Evolutionary conservation across 35 echinoderm and acorn worm genomes (phyloP), one percentile per base, ranked within the genome.

Genomic region (Heliocidaris tuberculata): DNA sequence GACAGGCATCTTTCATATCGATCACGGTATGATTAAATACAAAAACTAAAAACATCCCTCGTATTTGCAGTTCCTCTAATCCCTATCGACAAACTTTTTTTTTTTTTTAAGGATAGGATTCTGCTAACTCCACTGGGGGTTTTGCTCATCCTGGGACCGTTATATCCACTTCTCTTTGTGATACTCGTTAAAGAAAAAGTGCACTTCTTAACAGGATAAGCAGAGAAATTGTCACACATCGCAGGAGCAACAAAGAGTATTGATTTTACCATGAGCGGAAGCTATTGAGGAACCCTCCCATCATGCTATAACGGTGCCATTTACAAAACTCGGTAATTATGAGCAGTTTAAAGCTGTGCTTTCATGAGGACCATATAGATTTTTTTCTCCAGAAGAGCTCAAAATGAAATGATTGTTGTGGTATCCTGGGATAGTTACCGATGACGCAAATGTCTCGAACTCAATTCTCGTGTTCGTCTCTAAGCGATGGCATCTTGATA

Each of bases 181-280:
- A 89, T 32, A 13, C 31, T 32, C 31, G 31, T 13, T 21, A 89
- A 89, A 89, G 47, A 48, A 89, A 88, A n/a, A 19, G 13, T 48
- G 87, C 87, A 48, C 47, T 48, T 47, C 87, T 89, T 89, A 89
- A 89, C 87, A 89, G 47, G 87, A 89, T 89, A 89, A 89, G 87
- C 87, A n/a, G 31, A 48, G 19, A 89, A 89, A 89, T 89, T 89
- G 87, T 89, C 87, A 89, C 87, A 89, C 87, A 89, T 89, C 87
- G 31, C 31, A 89, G 87, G 87, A 47, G 31, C 30, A 47, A 89
- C 87, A 89, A 89, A 89, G 87, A 89, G 16, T 89, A 89, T 89
- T 30, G 87, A 89, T 89, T 89, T 32, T 47, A n/a, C 12, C 87
- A 89, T n/a, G 87, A 89, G 47, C 31, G 31, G 47, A 89, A 24